Evolutionary conservation across 2,113 vertebrate genomes (phyloP).

Genomic region (Phrynosoma blainvillii): DNA sequence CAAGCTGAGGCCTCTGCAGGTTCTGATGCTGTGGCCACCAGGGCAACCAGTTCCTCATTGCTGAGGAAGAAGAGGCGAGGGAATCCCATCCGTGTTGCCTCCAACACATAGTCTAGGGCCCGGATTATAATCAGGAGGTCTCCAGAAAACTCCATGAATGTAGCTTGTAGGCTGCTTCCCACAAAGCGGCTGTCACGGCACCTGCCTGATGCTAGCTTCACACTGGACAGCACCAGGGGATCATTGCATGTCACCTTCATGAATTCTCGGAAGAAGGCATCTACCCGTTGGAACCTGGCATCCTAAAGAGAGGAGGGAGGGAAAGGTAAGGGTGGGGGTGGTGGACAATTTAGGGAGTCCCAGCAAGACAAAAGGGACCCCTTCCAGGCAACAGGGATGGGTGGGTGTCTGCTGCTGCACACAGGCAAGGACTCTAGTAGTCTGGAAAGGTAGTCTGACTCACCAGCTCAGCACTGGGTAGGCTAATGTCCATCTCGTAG

Average conservation of each 20-base stretch:
- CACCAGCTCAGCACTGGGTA: slow-evolving; percentile 77
- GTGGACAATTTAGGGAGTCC: too few species aligned
- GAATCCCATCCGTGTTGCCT: slow-evolving; percentile 70
- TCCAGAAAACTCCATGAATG: slow-evolving; percentile 69
- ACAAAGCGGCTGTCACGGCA: slow-evolving; percentile 57
- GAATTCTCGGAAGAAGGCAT: slow-evolving; percentile 77
- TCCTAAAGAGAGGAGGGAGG: slow-evolving; percentile 61
- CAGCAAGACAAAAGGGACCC: not conserved
- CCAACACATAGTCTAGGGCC: slow-evolving; percentile 71
- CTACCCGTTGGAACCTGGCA: slow-evolving; percentile 74
- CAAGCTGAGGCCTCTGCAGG: slow-evolving; percentile 68
- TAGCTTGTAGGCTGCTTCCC: slow-evolving; percentile 63
- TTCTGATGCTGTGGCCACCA: slow-evolving; percentile 71
- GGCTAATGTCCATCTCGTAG: slow-evolving; percentile 69
- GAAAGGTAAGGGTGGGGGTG: too few species aligned
- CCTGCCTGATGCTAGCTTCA: slow-evolving; percentile 47
- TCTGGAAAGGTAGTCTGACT: not conserved
- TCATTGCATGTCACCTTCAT: slow-evolving; percentile 71
- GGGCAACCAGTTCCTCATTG: slow-evolving; percentile 77
- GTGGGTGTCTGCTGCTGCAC: not conserved
- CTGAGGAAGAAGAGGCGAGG: slow-evolving; percentile 86
- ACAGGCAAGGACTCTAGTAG: too few species aligned
- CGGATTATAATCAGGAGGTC: slow-evolving; percentile 78
- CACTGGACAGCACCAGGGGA: slow-evolving; percentile 74
- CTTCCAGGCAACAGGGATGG: slow-evolving; percentile 16